Evolutionary conservation across 2,888 invertebrate genomes (phyloP), one percentile per base, ranked within the genome.

Genomic region (Erebia ligea): DNA sequence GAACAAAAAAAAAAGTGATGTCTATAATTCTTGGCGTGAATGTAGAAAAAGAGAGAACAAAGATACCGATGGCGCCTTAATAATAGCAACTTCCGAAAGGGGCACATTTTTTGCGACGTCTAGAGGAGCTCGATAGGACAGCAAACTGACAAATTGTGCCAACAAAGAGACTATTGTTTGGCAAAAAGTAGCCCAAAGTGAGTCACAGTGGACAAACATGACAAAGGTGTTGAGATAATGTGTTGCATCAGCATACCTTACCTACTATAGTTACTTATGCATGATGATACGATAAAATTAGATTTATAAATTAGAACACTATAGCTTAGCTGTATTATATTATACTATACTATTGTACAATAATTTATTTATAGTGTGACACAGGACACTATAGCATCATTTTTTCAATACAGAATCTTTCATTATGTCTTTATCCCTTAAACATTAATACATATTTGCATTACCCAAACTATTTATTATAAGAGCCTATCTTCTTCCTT

Each of bases 61-160:
- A 88, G 88, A 90, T 88, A 85, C 88, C 80, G 82, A 83, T 86
- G 92, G 91, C 92, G 92, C 92, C 92, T 87, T 91, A 86, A 91
- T 87, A 92, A 92, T 91, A 91, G 86, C 80, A 79, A 90, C 90
- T 91, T 92, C 92, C 92, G 90, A 92, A 92, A 88, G 84, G 80
- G 82, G 80, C 84, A 80, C 75, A 76, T 81, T 89, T 91, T 91
- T 90, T 86, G 81, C 79, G 73, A 74, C 78, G 85, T 85, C 89
- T 86, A 89, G 84, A 88, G 88, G 86, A 77, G 64, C 34, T 45
- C 76, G 76, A 71, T 90, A 86, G 86, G 85, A 88, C 89, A 88
- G 88, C 88, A 89, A 89, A 87, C 84, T 89, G 90, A 90, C 92
- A 91, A 91, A 92, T 92, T 90, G 84, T 84, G 78, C 84, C 86